Conservation (phyloP, 2,797 vertebrate species). For the Emydoidea blandingii region DNA sequence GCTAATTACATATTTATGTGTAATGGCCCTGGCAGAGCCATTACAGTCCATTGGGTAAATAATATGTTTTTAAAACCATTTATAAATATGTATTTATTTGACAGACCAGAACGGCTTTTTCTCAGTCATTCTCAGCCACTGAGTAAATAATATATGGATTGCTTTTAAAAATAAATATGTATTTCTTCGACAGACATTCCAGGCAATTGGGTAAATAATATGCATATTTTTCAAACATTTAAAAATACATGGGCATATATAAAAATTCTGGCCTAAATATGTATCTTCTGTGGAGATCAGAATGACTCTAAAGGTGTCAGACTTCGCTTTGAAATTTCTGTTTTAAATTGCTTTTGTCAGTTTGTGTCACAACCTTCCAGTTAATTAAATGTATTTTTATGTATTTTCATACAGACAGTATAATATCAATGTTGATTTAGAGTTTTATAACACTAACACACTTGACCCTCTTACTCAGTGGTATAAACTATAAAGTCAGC, state of each 20-base stretch:
- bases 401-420: conserved; percentile 18
- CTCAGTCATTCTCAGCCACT: conserved; percentile 71
- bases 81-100: conserved; percentile 80
- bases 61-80: conserved; percentile 75
- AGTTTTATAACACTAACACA: conserved; percentile 12
- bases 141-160: conserved; percentile 78
- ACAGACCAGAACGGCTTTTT: conserved; percentile 70
- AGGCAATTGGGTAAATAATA: conserved; percentile 69
- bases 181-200: conserved; percentile 67
- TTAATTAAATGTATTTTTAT: conserved; percentile 54
- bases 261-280: conserved; percentile 43
- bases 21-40: conserved; percentile 62
- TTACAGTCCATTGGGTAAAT: conserved; percentile 65
- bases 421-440: conserved; percentile 24
- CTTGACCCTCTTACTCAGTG: conserved; percentile 30
- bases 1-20: conserved; percentile 76
- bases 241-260: conserved; percentile 36
- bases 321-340: conserved; percentile 52
- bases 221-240: conserved; percentile 59
- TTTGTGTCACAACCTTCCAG: conserved; percentile 45
- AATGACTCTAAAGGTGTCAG: conserved; percentile 46
- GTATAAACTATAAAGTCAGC: conserved; percentile 22
- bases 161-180: conserved; percentile 76
- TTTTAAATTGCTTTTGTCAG: conserved; percentile 44
- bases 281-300: conserved; percentile 32